Percentiles rank a stretch among this genome's conserved stretches.
phyloP scores from a whole-genome alignment of 2,888 invertebrate species.

The Agrochola lota region DNA sequence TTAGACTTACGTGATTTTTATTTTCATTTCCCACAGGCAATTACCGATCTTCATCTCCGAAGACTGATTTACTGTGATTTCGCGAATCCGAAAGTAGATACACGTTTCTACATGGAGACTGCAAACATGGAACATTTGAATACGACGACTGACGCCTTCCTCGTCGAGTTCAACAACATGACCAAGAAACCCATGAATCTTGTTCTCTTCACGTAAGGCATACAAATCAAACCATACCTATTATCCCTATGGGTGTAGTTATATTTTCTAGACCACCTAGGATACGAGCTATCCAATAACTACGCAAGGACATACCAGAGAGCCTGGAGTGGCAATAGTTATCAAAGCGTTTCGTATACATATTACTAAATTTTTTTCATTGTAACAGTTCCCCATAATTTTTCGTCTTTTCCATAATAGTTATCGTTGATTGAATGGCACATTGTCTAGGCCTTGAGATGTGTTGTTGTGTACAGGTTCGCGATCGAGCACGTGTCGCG shows the following conservation, averaged over 20 bases:
- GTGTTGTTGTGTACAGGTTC: slow-evolving; percentile 91
- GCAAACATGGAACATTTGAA: slow-evolving; percentile 95
- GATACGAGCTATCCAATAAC: neutral
- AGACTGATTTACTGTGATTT: slow-evolving; percentile 98
- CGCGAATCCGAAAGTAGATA: slow-evolving; percentile 97
- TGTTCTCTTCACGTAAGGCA: slow-evolving; percentile 94
- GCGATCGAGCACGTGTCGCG: slow-evolving; percentile 98
- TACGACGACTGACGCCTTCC: slow-evolving; percentile 95
- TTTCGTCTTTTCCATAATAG: neutral
- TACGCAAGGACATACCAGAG: neutral
- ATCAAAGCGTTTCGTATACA: neutral
- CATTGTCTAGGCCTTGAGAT: neutral
- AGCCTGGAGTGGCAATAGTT: neutral
- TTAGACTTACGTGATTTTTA: neutral
- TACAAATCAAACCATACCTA: neutral
- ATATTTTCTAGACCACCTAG: neutral
- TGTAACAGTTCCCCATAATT: neutral
- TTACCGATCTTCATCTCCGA: slow-evolving; percentile 95
- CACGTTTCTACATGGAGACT: slow-evolving; percentile 97
- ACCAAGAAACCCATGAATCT: slow-evolving; percentile 99
- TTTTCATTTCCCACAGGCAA: slow-evolving; percentile 79
- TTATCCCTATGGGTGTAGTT: neutral
- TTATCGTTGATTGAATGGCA: neutral
- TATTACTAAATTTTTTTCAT: neutral
- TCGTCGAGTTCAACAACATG: slow-evolving; percentile 98